Base-by-base conservation (phyloP, 2,797 vertebrate genomes). In the Bucorvus abyssinicus region DNA sequence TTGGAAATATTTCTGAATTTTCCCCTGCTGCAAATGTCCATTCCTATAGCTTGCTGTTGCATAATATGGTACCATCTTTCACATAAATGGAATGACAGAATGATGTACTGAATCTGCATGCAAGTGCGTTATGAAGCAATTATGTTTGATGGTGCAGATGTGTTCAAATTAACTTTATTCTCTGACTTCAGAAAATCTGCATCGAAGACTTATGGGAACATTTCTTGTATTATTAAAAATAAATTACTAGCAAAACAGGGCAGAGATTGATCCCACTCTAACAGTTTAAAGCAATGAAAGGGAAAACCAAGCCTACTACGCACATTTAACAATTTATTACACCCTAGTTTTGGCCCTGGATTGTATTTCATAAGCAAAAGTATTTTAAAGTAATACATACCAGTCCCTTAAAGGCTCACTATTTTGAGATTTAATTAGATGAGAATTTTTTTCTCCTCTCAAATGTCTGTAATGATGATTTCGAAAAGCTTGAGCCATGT, bases 111-210 rank as follows among this genome's bases (percentile, higher is more conserved):
- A 96, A 96, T 97, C 77, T 84, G 70, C 68, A 91, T 57, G 76
- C 14, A 70, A 94, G 44, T 77, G 56, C 71, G 45, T 71, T 83
- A 71, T 63, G 42, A 90, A 94, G 74, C 92, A 90, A 92, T 92
- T 95, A 88, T 77, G 7, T 83, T 94, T 90, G 75, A 93, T 91
- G 42, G 22, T 96, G 56, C 74, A 96, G 60, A 91, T 93, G 79
- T 91, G 74, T 65, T 93, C 73, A 92, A 85, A 96, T 94, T 94
- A 87, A 79, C 68, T 91, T 95, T 95, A 60, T 93, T 95, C 64
- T 32, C 64, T 55, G 84, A 91, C 82, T 95, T 88, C 76, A 94
- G 77, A 93, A 96, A 95, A 95, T 74, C 77, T 84, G 34, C 57
- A 90, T 77, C 78, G 70, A 53, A 94, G 42, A 95, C 69, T 87